These are phyloP conservation scores for Clarias fuscus DNA, from an alignment of 2,797 vertebrate genomes.

Conservation along the genomic window DNA sequence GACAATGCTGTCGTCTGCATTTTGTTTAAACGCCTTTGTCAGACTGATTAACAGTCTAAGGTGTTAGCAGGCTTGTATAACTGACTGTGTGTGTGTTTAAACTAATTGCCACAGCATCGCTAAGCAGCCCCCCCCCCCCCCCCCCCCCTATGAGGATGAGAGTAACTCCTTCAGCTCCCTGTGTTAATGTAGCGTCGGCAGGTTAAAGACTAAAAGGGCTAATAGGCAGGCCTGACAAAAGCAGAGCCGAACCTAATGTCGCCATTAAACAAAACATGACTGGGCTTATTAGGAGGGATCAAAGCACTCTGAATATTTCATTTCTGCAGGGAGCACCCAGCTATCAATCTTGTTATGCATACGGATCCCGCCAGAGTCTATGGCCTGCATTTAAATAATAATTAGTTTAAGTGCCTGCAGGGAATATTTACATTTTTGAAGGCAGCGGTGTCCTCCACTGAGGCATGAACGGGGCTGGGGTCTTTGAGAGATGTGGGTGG, in stretches of 20 bases:
- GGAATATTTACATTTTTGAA: conserved; percentile 98
- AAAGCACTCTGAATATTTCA: conserved; percentile 81
- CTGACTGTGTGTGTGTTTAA: conserved; percentile 26
- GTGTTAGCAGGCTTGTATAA: conserved; percentile 40
- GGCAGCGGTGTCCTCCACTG: conserved; percentile 79
- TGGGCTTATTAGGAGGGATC: conserved; percentile 78
- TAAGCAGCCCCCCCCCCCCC: conserved; percentile 45
- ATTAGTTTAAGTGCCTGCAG: conserved; percentile 79
- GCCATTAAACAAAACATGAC: conserved; percentile 75
- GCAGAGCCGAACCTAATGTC: conserved; percentile 72
- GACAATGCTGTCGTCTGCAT: conserved; percentile 47
- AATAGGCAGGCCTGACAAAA: conserved; percentile 74
- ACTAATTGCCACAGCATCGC: conserved; percentile 38
- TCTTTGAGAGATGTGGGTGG: conserved; percentile 73
- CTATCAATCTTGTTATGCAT: conserved; percentile 86
- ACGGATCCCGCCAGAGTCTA: conserved; percentile 80
- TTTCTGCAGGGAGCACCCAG: conserved; percentile 80
- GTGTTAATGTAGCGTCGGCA: conserved; percentile 72
- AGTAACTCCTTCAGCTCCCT: conserved; percentile 47
- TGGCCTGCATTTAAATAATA: conserved; percentile 82
- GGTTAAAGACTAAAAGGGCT: conserved; percentile 80
- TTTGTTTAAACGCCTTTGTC: conserved; percentile 26
- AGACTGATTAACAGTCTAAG: conserved; percentile 29
- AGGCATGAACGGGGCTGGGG: conserved; percentile 77
- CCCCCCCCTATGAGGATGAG: conserved; percentile 38